Evolutionary conservation across 1,140 invertebrate species (phyloP).

Genomic region (Ceratina australensis): DNA sequence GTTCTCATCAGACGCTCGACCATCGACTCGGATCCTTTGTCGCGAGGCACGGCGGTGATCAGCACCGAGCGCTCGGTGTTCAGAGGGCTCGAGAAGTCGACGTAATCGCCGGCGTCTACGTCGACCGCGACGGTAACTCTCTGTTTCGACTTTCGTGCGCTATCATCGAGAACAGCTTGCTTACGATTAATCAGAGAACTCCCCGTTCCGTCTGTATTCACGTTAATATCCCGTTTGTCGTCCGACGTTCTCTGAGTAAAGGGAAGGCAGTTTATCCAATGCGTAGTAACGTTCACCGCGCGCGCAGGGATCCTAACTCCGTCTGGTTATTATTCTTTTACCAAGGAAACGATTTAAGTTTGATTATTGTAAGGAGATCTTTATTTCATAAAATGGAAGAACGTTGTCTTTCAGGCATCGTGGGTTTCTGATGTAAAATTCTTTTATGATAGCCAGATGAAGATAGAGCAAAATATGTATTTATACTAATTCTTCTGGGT

Average conservation of each 20-base stretch:
- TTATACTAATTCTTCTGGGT: too few species aligned
- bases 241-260: conserved; percentile 25
- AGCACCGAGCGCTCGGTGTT: background rate
- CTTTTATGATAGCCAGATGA: too few species aligned
- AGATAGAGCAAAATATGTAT: too few species aligned
- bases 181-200: background rate
- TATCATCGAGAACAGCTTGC: background rate
- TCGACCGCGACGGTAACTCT: background rate
- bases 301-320: too few species aligned
- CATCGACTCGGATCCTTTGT: conserved; percentile 10
- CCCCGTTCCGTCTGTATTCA: background rate
- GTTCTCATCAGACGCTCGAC: conserved; percentile 47
- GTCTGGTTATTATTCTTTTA: too few species aligned
- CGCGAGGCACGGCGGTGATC: background rate
- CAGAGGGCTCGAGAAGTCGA: conserved; percentile 6
- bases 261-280: conserved; percentile 28
- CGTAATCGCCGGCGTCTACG: conserved; percentile 24
- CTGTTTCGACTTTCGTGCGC: background rate
- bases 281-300: background rate
- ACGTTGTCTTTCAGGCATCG: too few species aligned
- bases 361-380: too few species aligned
- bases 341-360: too few species aligned
- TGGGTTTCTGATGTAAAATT: too few species aligned
- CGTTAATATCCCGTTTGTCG: background rate
- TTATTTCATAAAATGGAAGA: too few species aligned